phyloP scores from a whole-genome alignment of 2,113 vertebrate genomes.

The Rynchops niger region DNA sequence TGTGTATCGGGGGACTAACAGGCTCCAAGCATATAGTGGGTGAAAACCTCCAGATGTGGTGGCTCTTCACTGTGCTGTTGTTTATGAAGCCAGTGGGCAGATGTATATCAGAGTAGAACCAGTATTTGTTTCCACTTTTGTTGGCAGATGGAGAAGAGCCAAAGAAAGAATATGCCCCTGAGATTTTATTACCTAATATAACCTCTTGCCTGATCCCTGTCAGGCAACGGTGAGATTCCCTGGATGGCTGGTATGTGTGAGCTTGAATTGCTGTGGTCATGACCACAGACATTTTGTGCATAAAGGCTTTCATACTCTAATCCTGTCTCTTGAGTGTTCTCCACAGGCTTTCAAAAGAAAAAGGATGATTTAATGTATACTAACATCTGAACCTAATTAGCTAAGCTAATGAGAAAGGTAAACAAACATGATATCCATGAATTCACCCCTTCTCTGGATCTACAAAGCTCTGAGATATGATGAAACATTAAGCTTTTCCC shows the following conservation, averaged over 20 bases:
- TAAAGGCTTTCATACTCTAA: slow-evolving; percentile 12
- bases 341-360: neutral
- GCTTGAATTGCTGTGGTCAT: neutral
- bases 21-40: accelerated
- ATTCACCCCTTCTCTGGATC: neutral
- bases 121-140: neutral
- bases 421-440: neutral
- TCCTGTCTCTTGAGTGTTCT: neutral
- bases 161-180: neutral
- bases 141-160: neutral
- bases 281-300: neutral
- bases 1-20: accelerated
- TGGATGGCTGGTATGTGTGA: neutral
- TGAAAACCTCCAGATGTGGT: neutral
- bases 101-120: neutral
- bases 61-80: neutral
- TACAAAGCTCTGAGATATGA: neutral
- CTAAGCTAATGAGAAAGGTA: neutral
- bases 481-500: neutral
- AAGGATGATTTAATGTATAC: neutral
- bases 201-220: neutral
- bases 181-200: neutral
- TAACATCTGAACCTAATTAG: slow-evolving; percentile 34
- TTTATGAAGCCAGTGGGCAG: neutral
- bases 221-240: neutral